Evolutionary conservation across 2,113 vertebrate species (phyloP).

Genomic region (Strigops habroptila): DNA sequence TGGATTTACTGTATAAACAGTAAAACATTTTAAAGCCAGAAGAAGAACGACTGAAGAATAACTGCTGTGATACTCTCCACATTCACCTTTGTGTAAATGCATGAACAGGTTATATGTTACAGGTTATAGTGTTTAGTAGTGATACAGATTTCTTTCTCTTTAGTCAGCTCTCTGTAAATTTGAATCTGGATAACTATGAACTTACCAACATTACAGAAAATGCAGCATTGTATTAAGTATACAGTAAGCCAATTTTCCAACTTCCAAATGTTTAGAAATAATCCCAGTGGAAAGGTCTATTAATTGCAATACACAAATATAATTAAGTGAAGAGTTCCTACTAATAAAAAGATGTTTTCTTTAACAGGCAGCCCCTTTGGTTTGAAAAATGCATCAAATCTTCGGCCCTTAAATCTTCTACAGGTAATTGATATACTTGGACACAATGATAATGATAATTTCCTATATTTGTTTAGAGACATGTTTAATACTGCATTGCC

Average conservation of each 20-base stretch:
- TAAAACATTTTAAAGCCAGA: not conserved
- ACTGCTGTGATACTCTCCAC: not conserved
- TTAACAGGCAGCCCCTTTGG: slow-evolving; percentile 88
- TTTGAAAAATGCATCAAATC: slow-evolving; percentile 87
- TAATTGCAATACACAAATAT: not conserved
- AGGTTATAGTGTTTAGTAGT: not conserved
- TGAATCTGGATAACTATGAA: not conserved
- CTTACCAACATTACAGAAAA: not conserved
- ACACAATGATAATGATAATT: slow-evolving; percentile 14
- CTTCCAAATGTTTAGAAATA: not conserved
- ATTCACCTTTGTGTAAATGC: not conserved
- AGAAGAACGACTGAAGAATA: not conserved
- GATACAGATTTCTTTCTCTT: not conserved
- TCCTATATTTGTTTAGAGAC: not conserved
- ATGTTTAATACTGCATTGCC: not conserved
- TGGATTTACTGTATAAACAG: not conserved
- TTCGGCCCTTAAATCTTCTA: slow-evolving; percentile 91
- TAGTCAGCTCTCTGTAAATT: not conserved
- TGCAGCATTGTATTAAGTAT: not conserved
- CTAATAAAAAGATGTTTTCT: slow-evolving; percentile 70
- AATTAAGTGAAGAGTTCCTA: slow-evolving; percentile 27
- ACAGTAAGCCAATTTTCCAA: not conserved
- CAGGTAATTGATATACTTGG: slow-evolving; percentile 83
- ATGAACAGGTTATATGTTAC: not conserved
- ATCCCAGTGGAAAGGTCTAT: not conserved